Evolutionary conservation across 2,888 invertebrate genomes (phyloP).

Genomic region (Phrixothrix hirtus): DNA sequence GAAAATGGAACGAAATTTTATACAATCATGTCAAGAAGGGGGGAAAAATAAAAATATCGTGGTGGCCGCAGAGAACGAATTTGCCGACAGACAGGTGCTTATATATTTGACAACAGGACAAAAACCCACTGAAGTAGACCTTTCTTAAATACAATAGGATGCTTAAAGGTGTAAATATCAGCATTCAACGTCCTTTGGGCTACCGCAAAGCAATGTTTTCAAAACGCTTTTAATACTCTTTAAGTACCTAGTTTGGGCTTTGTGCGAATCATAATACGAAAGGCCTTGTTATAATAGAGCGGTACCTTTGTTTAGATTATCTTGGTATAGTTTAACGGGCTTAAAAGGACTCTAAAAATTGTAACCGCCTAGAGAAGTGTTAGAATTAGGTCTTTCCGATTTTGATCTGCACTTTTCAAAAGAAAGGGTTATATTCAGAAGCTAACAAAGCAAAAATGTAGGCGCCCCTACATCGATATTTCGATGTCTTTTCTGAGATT

Average conservation of each 20-base stretch:
- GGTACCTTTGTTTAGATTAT: slow-evolving; percentile 33
- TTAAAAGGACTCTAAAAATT: slow-evolving; percentile 24
- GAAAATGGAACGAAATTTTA: too few relatives aligned
- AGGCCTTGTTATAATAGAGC: slow-evolving; percentile 28
- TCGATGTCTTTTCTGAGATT: too few relatives aligned
- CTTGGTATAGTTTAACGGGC: slow-evolving; percentile 33
- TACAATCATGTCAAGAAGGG: too few relatives aligned
- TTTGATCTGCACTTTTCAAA: too few relatives aligned
- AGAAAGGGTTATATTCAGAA: too few relatives aligned
- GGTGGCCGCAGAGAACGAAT: slow-evolving; percentile 17
- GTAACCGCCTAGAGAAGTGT: slow-evolving; percentile 14
- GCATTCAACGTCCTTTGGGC: slow-evolving; percentile 31
- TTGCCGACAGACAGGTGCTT: slow-evolving; percentile 32
- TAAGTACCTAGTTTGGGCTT: slow-evolving; percentile 29
- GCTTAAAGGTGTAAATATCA: slow-evolving; percentile 34
- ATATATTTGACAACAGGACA: slow-evolving; percentile 30
- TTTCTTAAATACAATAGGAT: slow-evolving; percentile 31
- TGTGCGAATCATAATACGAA: slow-evolving; percentile 26
- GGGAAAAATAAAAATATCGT: slow-evolving; percentile 11
- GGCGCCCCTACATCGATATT: too few relatives aligned
- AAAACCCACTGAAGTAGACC: slow-evolving; percentile 28
- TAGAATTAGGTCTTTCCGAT: slow-evolving; percentile 8
- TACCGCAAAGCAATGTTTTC: slow-evolving; percentile 34
- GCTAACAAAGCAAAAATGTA: too few relatives aligned
- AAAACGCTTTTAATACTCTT: slow-evolving; percentile 32